Evolutionary conservation across 2,113 vertebrate genomes (phyloP).

Genomic region (Tretioscincus oriximinensis): DNA sequence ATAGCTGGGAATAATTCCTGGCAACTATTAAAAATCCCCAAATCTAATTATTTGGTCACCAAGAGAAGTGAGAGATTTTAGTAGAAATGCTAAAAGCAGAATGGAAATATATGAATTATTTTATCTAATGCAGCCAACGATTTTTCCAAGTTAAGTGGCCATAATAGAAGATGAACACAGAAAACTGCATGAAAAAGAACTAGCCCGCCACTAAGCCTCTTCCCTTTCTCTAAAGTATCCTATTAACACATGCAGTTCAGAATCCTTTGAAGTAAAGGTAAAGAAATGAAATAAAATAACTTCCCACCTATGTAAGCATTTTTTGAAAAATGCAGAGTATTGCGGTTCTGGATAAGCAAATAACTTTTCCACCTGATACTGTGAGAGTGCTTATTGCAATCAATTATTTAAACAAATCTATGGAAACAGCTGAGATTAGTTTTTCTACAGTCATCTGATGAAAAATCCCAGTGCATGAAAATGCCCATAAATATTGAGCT

Average conservation of each 20-base stretch:
- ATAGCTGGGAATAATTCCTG: too few species aligned
- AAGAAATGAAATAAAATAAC: background rate
- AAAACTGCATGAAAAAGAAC: too few species aligned
- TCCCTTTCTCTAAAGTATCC: too few species aligned
- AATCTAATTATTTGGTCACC: background rate
- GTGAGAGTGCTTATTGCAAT: constrained; percentile 45
- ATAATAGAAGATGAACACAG: too few species aligned
- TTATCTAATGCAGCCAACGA: too few species aligned
- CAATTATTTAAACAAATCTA: constrained; percentile 55
- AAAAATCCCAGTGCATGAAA: constrained; percentile 1
- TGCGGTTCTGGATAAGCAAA: constrained; percentile 47
- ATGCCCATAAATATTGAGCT: background rate
- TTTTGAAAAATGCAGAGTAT: background rate
- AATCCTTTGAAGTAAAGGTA: background rate
- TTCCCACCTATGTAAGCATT: constrained; percentile 26
- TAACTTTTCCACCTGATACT: constrained; percentile 48
- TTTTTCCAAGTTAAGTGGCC: too few species aligned
- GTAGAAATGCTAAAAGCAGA: background rate
- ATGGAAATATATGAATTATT: too few species aligned
- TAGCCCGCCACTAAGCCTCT: too few species aligned
- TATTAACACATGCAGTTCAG: background rate
- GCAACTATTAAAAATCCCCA: too few species aligned
- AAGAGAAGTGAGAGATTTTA: too few species aligned
- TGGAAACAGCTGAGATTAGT: constrained; percentile 48
- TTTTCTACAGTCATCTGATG: background rate